Base-by-base conservation (phyloP, 2,888 invertebrate species). In the Neoscelio sp. region DNA sequence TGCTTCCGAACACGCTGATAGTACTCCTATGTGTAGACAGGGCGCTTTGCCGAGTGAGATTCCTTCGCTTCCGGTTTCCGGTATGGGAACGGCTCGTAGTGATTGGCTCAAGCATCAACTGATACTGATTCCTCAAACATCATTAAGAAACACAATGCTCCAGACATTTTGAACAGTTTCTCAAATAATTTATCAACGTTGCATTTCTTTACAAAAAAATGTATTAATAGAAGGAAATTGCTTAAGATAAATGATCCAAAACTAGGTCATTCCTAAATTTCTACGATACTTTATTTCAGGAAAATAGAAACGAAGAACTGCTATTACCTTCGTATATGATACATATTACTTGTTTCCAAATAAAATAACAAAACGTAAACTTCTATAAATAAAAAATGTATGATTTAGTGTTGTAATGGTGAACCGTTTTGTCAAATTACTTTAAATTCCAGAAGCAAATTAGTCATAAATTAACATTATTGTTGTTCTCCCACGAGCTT, bases 51-150 rank as follows among this genome's bases (percentile, higher is more conserved):
- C 76, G 82, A 82, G 77, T 81, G 86, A 86, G 88, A 89, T 87
- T 88, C 88, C 88, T 87, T 86, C 83, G 80, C 88, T 89, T 89
- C 89, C 88, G 87, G 88, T 86, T 89, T 88, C 88, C 90, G 87
- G 84, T 81, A 79, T 83, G 82, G 83, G 84, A 87, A 85, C 84
- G 82, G 83, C 87, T 80, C 67, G 80, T 82, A 64, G 82, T 86
- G 87, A 89, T 89, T 89, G 87, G 85, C 78, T 87, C 82, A 75
- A 81, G 44, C 52, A 26, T 15, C 26, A 20, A 60, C 20, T 60
- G 50, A 64, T 70, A 70, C 76, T 33, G 42, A 76, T 68, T 44
- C 26, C 48, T 46, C 60, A n/a, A 50, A 33, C 26, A 48, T 64
- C 48, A 50, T 64, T 48, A 56, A 70, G 35, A 50, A 48, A 40